Base-by-base conservation (phyloP, 2,888 invertebrate genomes). In the Tipula lateralis region DNA sequence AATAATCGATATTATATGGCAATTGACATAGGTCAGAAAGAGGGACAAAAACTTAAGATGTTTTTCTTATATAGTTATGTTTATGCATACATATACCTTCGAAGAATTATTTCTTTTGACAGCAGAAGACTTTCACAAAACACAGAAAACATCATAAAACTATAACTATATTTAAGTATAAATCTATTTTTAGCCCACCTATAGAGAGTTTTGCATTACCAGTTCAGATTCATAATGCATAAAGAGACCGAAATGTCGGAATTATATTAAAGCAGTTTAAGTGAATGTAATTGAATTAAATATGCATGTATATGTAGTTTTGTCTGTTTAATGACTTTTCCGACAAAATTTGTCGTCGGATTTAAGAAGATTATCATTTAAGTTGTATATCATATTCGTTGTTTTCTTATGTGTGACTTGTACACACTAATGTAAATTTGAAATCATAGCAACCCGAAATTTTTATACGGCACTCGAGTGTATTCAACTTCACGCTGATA, bases 21-120 rank as follows among this genome's bases (percentile, higher is more conserved):
- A 66, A 66, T 66, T 66, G 24, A 66, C 24, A 66, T 0, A 66
- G 66, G 66, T 66, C 66, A 24, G 19, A 66, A 24, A 66, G 24
- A 66, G 66, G 66, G 19, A 66, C 66, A 66, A 24, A 19, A 19
- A 19, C 24, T 66, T 24, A 66, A 66, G 24, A 66, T 66, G 19
- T 9, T 66, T 24, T 24, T 50, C 12, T n/a, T 66, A 5, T 66
- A n/a, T n/a, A n/a, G n/a, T n/a, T n/a, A n/a, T n/a, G n/a, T n/a
- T n/a, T n/a, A n/a, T n/a, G n/a, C n/a, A n/a, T n/a, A n/a, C n/a
- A n/a, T n/a, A 6, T 66, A 24, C 24, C 66, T 66, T 66, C 66
- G 66, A 66, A 66, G 66, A 66, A 66, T 66, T 66, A 66, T 66
- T n/a, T n/a, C n/a, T n/a, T 66, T 66, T 24, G 66, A 66, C 50